Evolutionary conservation across 1,140 invertebrate genomes (phyloP).

Genomic region (Aphidius gifuensis): DNA sequence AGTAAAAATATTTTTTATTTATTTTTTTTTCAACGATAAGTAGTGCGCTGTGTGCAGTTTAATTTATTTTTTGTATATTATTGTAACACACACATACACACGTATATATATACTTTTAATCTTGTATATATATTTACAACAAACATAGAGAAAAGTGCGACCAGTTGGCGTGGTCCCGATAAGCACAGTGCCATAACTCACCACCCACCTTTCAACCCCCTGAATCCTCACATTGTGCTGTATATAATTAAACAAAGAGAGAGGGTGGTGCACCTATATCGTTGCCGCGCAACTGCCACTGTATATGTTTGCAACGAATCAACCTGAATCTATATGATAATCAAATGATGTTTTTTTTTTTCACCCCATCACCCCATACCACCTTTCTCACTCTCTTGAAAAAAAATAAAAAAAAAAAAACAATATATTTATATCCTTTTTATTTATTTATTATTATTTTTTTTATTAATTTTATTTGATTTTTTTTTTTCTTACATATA

Average conservation of each 20-base stretch:
- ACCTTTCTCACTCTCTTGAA: not conserved
- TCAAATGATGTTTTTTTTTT: not conserved
- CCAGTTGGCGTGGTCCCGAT: conserved; percentile 31
- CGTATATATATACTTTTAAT: not conserved
- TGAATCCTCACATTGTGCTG: not conserved
- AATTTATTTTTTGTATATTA: not conserved
- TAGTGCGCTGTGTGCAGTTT: not conserved
- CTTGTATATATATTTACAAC: too few species aligned
- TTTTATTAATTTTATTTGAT: not conserved
- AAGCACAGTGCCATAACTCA: conserved; percentile 41
- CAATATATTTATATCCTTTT: conserved; percentile 10
- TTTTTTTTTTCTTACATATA: too few species aligned
- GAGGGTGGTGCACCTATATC: conserved; percentile 21
- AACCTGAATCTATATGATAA: conserved; percentile 18
- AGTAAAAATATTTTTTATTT: too few species aligned
- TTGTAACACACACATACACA: not conserved
- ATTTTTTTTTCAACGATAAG: too few species aligned
- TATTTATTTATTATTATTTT: not conserved
- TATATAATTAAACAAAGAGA: conserved; percentile 17
- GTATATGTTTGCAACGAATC: conserved; percentile 20
- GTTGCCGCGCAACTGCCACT: conserved; percentile 24
- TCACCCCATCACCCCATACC: too few species aligned
- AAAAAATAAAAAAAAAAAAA: not conserved
- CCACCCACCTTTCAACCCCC: conserved; percentile 34
- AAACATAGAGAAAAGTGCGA: not conserved